Evolutionary conservation across 2,113 vertebrate genomes (phyloP).

Genomic region (Periophthalmodon schlosseri): DNA sequence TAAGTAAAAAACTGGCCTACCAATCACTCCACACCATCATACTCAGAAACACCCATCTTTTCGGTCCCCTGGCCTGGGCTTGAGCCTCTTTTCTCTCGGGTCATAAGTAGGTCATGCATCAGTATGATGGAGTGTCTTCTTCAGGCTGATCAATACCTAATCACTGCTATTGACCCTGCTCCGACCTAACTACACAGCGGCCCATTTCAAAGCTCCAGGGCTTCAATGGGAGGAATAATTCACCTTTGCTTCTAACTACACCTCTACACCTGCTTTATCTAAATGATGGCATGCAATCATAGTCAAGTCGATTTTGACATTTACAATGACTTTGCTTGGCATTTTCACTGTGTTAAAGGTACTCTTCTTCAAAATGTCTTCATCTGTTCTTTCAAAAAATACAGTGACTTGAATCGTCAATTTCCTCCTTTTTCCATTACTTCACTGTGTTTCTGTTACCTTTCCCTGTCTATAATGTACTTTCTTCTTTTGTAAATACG

Average conservation of each 20-base stretch:
- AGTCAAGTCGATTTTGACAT: conserved; percentile 13
- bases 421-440: background rate
- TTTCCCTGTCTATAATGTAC: too few relatives aligned
- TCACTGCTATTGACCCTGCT: conserved; percentile 71
- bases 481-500: background rate
- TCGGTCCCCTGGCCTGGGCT: conserved; percentile 34
- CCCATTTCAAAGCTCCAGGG: conserved; percentile 55
- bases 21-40: background rate
- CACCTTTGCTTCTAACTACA: conserved; percentile 25
- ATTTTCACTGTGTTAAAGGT: background rate
- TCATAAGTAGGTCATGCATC: conserved; percentile 72
- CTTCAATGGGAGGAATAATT: conserved; percentile 39
- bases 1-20: background rate
- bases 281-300: conserved; percentile 15
- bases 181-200: conserved; percentile 31
- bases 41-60: conserved; percentile 11
- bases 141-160: conserved; percentile 73
- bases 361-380: background rate
- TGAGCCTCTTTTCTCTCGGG: conserved; percentile 44
- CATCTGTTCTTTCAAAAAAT: background rate
- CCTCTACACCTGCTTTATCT: conserved; percentile 27
- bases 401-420: background rate
- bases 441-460: background rate
- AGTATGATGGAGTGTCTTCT: conserved; percentile 74
- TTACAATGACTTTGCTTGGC: conserved; percentile 6